Conservation (phyloP, 2,113 vertebrate genomes). For the Pseudorectes ferrugineus region DNA sequence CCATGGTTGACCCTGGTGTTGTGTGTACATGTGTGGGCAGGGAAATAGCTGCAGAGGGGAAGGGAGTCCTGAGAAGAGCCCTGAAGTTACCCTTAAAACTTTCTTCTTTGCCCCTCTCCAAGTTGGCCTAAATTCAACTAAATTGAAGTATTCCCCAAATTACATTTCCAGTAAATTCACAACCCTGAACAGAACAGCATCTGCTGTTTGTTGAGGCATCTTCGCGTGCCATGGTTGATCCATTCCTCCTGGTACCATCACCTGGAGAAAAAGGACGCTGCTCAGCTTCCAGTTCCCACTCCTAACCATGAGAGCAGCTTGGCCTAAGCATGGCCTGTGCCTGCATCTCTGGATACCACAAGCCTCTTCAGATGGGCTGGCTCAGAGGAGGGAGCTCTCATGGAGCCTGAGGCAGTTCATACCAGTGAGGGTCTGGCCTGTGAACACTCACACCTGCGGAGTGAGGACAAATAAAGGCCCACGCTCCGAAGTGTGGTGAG, state of each 20-base stretch:
- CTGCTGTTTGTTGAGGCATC: not conserved
- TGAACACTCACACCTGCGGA: not conserved
- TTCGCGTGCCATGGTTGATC: not conserved
- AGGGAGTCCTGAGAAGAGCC: not conserved
- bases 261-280: not conserved
- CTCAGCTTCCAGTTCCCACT: not conserved
- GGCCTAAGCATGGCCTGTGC: not conserved
- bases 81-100: not conserved
- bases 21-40: accelerated
- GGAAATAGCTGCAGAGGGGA: not conserved
- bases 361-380: not conserved
- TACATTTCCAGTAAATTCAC: not conserved
- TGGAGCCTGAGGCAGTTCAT: not conserved
- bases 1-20: not conserved
- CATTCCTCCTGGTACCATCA: not conserved
- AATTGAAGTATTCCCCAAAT: not conserved
- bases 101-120: not conserved
- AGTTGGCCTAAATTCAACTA: not conserved
- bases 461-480: not conserved
- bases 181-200: not conserved
- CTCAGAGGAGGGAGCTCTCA: not conserved
- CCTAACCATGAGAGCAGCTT: not conserved
- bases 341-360: not conserved
- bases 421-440: not conserved
- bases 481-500: not conserved